These are phyloP conservation scores for Papilio glaucus DNA, from an alignment of 1,140 invertebrate genomes.

Conservation along the genomic window DNA sequence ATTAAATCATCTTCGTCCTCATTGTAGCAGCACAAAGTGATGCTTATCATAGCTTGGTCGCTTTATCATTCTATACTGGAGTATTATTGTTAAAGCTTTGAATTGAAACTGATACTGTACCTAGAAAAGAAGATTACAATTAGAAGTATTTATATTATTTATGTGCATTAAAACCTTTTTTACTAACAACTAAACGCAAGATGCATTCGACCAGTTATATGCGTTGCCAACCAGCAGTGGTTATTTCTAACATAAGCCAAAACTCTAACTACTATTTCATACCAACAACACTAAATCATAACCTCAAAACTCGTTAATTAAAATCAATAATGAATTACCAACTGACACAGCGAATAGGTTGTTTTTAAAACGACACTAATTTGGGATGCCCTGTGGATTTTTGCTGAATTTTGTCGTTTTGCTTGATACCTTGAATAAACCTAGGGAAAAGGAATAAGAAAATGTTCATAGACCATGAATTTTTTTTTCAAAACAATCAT, in stretches of 20 bases:
- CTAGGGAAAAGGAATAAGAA: conserved; percentile 65
- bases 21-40: no score
- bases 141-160: neutral
- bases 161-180: neutral
- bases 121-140: conserved; percentile 12
- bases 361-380: conserved; percentile 76
- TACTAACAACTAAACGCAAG: neutral
- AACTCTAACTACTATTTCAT: conserved; percentile 20
- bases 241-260: conserved; percentile 17
- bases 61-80: neutral
- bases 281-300: conserved; percentile 18
- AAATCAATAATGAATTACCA: conserved; percentile 51
- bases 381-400: conserved; percentile 73
- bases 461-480: conserved; percentile 1
- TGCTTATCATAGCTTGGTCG: neutral
- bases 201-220: neutral
- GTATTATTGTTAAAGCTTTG: conserved; percentile 29
- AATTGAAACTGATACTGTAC: conserved; percentile 29
- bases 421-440: conserved; percentile 75
- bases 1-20: no score
- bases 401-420: conserved; percentile 76
- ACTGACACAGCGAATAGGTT: conserved; percentile 61
- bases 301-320: neutral
- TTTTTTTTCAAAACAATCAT: conserved; percentile 16
- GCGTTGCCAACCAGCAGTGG: neutral